A percentile compares a stretch with the other conserved stretches of the same genome.
Evolutionary conservation across 2,113 vertebrate species (phyloP).

Genomic region (Alces alces): DNA sequence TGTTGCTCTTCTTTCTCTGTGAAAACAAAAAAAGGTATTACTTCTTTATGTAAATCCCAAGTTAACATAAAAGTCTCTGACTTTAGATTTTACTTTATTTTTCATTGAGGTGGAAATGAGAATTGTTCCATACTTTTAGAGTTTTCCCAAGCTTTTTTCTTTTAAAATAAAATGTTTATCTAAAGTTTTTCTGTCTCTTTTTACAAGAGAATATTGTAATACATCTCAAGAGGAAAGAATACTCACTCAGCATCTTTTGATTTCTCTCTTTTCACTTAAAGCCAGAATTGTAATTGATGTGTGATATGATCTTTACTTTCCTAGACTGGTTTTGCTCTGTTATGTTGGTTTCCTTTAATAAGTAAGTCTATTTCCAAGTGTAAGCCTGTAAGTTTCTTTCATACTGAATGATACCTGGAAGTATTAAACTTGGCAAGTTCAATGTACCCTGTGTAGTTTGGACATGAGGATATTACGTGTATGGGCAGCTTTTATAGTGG

Average conservation of each 20-base stretch:
- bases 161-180: conserved; percentile 40
- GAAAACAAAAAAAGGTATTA: conserved; percentile 26
- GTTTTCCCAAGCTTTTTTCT: conserved; percentile 18
- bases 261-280: conserved; percentile 27
- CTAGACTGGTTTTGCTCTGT: not conserved
- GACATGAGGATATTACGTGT: not conserved
- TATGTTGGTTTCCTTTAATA: not conserved
- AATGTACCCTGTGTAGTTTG: not conserved
- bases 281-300: not conserved
- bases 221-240: conserved; percentile 37
- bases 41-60: not conserved
- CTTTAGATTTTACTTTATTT: conserved; percentile 20
- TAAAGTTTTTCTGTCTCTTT: conserved; percentile 3
- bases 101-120: not conserved
- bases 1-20: conserved; percentile 31
- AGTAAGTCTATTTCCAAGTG: conserved; percentile 5
- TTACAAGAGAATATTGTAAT: not conserved
- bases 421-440: conserved; percentile 6
- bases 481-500: not conserved
- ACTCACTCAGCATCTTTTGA: conserved; percentile 21
- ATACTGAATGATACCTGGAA: not conserved
- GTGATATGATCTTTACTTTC: not conserved
- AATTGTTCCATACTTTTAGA: not conserved
- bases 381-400: conserved; percentile 51
- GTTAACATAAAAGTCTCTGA: conserved; percentile 20